A percentile compares a stretch with the other conserved stretches of the same genome.
phyloP scores from a whole-genome alignment of 30 jellyfish, hydroid and myxozoan species.

The Pelagia noctiluca region DNA sequence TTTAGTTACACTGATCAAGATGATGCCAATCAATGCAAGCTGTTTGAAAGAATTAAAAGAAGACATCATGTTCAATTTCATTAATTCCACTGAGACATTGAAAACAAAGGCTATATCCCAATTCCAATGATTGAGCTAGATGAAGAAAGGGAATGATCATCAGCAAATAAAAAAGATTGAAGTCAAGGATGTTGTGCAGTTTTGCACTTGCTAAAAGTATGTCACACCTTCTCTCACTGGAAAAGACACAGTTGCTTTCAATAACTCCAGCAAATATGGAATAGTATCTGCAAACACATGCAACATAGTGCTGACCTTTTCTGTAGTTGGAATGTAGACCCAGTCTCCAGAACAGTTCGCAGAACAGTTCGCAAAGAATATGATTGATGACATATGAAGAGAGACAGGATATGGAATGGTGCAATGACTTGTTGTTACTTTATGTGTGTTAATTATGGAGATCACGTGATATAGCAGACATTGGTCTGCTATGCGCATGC shows the following conservation, averaged over 20 bases:
- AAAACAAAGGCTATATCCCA: background rate
- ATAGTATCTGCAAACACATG: conserved; percentile 12
- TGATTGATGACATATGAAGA: background rate
- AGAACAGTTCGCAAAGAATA: too few species aligned
- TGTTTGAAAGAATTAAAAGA: background rate
- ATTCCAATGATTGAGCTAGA: background rate
- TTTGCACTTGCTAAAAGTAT: conserved; percentile 29
- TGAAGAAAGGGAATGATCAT: background rate
- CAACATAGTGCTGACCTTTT: background rate
- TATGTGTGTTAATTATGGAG: too few species aligned
- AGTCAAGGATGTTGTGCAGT: conserved; percentile 2
- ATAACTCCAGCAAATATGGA: conserved; percentile 6
- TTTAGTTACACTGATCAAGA: background rate
- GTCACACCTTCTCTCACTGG: conserved; percentile 4
- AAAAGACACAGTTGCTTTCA: background rate
- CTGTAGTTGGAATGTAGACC: background rate
- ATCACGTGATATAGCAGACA: too few species aligned
- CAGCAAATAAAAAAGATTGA: background rate
- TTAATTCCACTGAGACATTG: background rate
- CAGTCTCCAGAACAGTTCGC: background rate
- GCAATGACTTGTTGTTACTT: too few species aligned
- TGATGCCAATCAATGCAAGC: background rate
- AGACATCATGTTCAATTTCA: background rate
- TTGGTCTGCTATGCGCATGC: too few species aligned
- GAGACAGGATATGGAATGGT: background rate